Percentiles rank a stretch among this genome's conserved stretches.
phyloP scores from a whole-genome alignment of 2,888 invertebrate genomes.

The Metallyticus violacea region DNA sequence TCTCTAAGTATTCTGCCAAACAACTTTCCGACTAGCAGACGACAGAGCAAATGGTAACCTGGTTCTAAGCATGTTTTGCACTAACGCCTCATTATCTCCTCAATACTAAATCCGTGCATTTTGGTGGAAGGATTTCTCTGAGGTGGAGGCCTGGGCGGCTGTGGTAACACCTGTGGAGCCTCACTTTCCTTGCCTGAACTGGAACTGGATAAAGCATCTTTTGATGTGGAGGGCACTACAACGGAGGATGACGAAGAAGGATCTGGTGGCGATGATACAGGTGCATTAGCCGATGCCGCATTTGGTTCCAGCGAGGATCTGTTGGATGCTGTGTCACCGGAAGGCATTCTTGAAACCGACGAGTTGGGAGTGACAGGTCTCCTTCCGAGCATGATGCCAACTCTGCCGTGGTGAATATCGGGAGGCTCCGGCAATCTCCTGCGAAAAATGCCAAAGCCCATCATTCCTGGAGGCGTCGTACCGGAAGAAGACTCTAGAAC shows the following conservation, averaged over 20 bases:
- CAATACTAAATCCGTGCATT: slow-evolving; percentile 85
- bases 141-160: slow-evolving; percentile 46
- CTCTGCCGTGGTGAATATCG: slow-evolving; percentile 26
- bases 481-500: slow-evolving; percentile 39
- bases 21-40: background rate
- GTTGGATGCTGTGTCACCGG: background rate
- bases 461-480: background rate
- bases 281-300: slow-evolving; percentile 25
- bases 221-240: background rate
- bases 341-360: background rate
- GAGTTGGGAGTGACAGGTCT: background rate
- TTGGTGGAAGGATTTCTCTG: slow-evolving; percentile 54
- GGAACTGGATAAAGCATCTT: background rate
- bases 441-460: slow-evolving; percentile 40
- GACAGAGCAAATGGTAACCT: background rate
- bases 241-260: slow-evolving; percentile 46
- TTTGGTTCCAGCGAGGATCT: slow-evolving; percentile 36
- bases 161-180: slow-evolving; percentile 40
- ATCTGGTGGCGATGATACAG: slow-evolving; percentile 45
- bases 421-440: slow-evolving; percentile 37
- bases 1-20: background rate
- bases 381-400: background rate
- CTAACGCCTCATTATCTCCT: slow-evolving; percentile 86
- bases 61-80: slow-evolving; percentile 16
- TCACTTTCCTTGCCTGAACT: slow-evolving; percentile 30